phyloP scores from a whole-genome alignment of 2,797 vertebrate genomes.

The Anguilla pacifica region DNA sequence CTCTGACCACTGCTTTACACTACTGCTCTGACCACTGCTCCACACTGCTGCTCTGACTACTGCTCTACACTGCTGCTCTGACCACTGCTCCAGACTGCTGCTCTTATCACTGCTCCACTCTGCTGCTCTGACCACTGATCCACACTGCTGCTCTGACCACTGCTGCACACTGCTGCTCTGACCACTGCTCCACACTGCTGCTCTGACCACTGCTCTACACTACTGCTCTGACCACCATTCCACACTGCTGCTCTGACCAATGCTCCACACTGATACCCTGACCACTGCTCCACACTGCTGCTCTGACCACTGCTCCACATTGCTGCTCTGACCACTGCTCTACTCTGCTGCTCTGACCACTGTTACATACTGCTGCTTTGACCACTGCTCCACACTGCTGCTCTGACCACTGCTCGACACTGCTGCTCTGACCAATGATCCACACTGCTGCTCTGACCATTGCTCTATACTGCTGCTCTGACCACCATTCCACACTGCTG shows the following conservation, averaged over 20 bases:
- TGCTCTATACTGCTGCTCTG: not conserved
- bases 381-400: not conserved
- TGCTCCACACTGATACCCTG: not conserved
- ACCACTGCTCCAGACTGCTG: too few species aligned
- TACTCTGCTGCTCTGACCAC: not conserved
- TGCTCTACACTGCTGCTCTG: too few species aligned
- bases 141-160: too few species aligned
- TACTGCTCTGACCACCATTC: not conserved
- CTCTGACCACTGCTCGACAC: not conserved
- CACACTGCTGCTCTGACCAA: not conserved
- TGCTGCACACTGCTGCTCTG: too few species aligned
- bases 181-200: too few species aligned
- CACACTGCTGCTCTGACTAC: too few species aligned
- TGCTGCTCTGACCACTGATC: too few species aligned
- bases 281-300: not conserved
- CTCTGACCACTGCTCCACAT: not conserved
- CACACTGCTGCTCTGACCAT: constrained; percentile 3
- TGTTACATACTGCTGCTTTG: not conserved
- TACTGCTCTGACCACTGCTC: not conserved
- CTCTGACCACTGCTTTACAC: not conserved
- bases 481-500: too few species aligned
- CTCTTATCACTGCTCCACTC: too few species aligned
- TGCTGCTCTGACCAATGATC: not conserved
- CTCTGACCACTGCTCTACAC: not conserved
- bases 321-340: not conserved